Percentiles rank a stretch among this genome's conserved stretches.
Conservation (phyloP, 92 coral and sea anemone genomes). For the Galaxea fascicularis region DNA sequence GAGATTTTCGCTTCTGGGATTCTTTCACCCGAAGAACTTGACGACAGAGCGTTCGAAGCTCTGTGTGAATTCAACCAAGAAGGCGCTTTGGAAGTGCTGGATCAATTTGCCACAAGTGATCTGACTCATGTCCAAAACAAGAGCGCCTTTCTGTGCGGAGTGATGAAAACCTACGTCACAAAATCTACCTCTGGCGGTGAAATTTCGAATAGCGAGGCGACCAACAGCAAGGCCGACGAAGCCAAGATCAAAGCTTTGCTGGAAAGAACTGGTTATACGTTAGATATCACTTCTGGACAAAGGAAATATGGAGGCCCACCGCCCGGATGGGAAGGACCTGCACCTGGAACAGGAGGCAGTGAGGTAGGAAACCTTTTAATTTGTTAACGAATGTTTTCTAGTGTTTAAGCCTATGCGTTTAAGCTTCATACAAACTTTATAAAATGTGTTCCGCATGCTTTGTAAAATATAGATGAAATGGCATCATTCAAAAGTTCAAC, state of each 20-base stretch:
- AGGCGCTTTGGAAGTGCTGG: constrained; percentile 83
- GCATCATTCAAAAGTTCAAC: no score
- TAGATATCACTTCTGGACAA: constrained; percentile 97
- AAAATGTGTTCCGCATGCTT: not conserved
- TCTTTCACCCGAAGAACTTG: constrained; percentile 85
- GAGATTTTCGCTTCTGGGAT: constrained; percentile 89
- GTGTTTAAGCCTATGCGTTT: not conserved
- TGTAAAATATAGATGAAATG: not conserved
- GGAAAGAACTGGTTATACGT: constrained; percentile 94
- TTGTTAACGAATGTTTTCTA: not conserved
- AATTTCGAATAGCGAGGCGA: constrained; percentile 67
- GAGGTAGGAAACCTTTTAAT: constrained; percentile 68
- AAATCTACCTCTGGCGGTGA: constrained; percentile 57
- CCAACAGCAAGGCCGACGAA: constrained; percentile 85
- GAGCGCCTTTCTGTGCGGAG: constrained; percentile 91
- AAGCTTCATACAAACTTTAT: no score
- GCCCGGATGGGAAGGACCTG: constrained; percentile 93
- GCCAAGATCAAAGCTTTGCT: constrained; percentile 86
- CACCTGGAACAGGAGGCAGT: constrained; percentile 91
- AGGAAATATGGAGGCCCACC: constrained; percentile 99
- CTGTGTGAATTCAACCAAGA: constrained; percentile 83
- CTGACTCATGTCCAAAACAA: constrained; percentile 88
- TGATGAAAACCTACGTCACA: constrained; percentile 89
- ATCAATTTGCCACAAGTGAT: constrained; percentile 87
- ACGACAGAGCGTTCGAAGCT: constrained; percentile 88